These are phyloP conservation scores for Paedocypris micromegethes DNA, from an alignment of 2,797 vertebrate species.

Conservation along the genomic window DNA sequence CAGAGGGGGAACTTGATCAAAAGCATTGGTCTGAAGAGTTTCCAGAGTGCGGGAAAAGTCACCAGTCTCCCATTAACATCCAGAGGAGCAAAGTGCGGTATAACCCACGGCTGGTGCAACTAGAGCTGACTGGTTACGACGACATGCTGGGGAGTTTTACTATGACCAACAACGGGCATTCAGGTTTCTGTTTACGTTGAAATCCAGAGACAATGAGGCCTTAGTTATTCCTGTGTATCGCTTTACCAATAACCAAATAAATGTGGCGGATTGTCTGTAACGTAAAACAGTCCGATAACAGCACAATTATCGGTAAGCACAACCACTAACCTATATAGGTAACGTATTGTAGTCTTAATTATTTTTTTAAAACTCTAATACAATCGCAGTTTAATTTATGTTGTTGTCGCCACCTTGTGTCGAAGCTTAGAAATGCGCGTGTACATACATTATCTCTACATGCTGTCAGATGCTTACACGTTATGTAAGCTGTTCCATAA, in stretches of 20 bases:
- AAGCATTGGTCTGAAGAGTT: conserved; percentile 76
- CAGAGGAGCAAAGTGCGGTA: conserved; percentile 67
- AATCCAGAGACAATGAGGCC: no score
- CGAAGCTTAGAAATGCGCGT: neutral
- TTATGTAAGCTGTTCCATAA: neutral
- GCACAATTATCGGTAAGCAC: no score
- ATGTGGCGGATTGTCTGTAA: no score
- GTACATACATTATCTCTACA: neutral
- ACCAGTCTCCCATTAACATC: conserved; percentile 85
- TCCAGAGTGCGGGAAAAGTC: conserved; percentile 66
- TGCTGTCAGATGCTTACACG: neutral
- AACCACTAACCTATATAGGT: no score
- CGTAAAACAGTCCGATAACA: no score
- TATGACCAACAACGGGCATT: conserved; percentile 86
- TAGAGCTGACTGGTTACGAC: conserved; percentile 74
- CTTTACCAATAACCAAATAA: no score
- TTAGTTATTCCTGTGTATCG: no score
- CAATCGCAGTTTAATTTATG: neutral
- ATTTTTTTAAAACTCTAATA: no score
- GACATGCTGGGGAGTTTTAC: conserved; percentile 58
- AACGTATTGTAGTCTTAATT: no score
- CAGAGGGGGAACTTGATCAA: conserved; percentile 77
- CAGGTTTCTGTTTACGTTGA: conserved; percentile 63
- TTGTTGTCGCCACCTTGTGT: conserved; percentile 8
- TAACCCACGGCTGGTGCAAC: conserved; percentile 62